Evolutionary conservation across 2,113 vertebrate species (phyloP).

Genomic region (Pelvicachromis taeniatus): DNA sequence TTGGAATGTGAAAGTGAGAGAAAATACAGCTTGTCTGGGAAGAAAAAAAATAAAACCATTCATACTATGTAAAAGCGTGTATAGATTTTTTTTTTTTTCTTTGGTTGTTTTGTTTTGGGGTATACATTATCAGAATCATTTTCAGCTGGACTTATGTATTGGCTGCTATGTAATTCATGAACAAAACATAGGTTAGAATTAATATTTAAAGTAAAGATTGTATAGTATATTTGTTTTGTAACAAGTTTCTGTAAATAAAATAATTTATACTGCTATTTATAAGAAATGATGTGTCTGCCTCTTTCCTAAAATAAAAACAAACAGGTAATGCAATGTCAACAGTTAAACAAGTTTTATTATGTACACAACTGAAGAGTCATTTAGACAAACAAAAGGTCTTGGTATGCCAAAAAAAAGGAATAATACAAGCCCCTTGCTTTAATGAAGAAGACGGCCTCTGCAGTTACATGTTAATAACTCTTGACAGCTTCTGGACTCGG

Average conservation of each 20-base stretch:
- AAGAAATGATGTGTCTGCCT: constrained; percentile 78
- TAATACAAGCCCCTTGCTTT: not conserved
- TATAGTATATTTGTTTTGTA: constrained; percentile 99
- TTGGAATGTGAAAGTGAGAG: constrained; percentile 90
- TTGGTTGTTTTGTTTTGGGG: constrained; percentile 51
- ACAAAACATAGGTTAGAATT: constrained; percentile 98
- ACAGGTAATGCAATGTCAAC: not conserved
- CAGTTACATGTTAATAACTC: constrained; percentile 96
- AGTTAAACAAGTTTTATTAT: constrained; percentile 75
- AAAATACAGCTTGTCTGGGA: constrained; percentile 81
- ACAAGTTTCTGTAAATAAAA: constrained; percentile 99
- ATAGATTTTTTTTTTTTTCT: constrained; percentile 77
- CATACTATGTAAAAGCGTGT: constrained; percentile 92
- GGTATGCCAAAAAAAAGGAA: constrained; percentile 45
- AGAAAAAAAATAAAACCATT: constrained; percentile 82
- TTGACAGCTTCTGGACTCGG: constrained; percentile 96
- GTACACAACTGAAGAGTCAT: constrained; percentile 73
- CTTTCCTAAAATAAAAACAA: constrained; percentile 1
- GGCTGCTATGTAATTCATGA: constrained; percentile 99
- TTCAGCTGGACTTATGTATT: constrained; percentile 97
- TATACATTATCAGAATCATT: constrained; percentile 92
- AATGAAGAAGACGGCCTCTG: not conserved
- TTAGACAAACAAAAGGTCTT: constrained; percentile 37
- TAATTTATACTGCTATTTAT: constrained; percentile 99
- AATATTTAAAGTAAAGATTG: constrained; percentile 99